Evolutionary conservation across 1,140 invertebrate species (phyloP), one percentile per base, ranked within the genome.

Genomic region (Chironomus tepperi): DNA sequence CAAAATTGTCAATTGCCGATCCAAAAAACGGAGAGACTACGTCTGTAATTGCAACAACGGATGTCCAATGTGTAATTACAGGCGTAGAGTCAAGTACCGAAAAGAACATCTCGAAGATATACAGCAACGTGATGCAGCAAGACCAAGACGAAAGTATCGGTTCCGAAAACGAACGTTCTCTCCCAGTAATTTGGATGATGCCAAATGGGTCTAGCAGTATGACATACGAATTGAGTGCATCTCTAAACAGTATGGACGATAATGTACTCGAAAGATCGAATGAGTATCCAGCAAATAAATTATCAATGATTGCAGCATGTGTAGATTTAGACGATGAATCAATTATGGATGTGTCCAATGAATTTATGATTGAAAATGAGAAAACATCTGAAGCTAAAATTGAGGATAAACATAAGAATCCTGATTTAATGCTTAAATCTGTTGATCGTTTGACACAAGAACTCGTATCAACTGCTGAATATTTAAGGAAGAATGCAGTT

Each of bases 391-490:
- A 43, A 65, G 2, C 72, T 70, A 76, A 73, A 74, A 75, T 75
- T 42, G 73, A 73, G 0, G 76, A 80, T 43, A 82, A 86, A 42
- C 86, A 87, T 70, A 84, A 86, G 70, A 88, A 89, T 82, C 88
- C 87, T 0, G 88, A 89, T 76, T 84, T 88, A 0, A 89, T 89
- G 88, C 86, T 90, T 7, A 87, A 87, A 73, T 89, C 88, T 0
- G 83, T 89, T 74, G 88, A 89, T 78, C 81, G 88, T 15, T 79
- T 89, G 2, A 90, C 88, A 3, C 85, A 87, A 3, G 85, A 88
- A 75, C 80, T 89, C 42, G 87, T 89, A 6, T 88, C 87, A 2
- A 87, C 88, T 73, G 85, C 85, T 1, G 81, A 83, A 74, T 83
- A 85, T 75, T 75, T 85, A 21, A 79, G 84, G 15, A 84, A 81